Conservation (phyloP, 2,888 invertebrate genomes). For the Drosophila falleni region DNA sequence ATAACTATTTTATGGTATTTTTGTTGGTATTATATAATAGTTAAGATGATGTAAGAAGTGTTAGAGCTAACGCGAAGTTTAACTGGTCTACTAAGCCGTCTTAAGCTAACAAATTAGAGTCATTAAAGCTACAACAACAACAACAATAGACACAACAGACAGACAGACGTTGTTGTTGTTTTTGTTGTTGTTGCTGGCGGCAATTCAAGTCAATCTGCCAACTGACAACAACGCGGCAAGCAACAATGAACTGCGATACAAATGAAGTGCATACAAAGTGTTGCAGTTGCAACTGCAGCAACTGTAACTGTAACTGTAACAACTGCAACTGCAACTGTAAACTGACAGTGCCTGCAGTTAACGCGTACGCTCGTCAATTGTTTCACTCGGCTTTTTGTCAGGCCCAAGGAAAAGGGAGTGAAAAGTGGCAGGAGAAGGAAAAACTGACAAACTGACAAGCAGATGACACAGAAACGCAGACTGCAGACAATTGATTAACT, state of each 20-base stretch:
- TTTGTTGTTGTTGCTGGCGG: background rate
- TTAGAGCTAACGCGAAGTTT: background rate
- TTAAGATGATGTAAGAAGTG: background rate
- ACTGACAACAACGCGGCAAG: slow-evolving; percentile 38
- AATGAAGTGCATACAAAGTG: slow-evolving; percentile 53
- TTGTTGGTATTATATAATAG: background rate
- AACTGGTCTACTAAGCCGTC: background rate
- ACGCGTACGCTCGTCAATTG: slow-evolving; percentile 29
- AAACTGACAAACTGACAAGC: slow-evolving; percentile 14
- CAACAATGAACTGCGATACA: slow-evolving; percentile 37
- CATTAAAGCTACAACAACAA: slow-evolving; percentile 2
- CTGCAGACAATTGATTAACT: slow-evolving; percentile 31
- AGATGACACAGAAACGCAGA: slow-evolving; percentile 8
- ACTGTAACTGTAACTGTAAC: slow-evolving; percentile 14
- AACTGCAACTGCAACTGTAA: slow-evolving; percentile 22
- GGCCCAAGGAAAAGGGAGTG: background rate
- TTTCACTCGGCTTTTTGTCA: slow-evolving; percentile 8
- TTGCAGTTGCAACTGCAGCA: slow-evolving; percentile 40
- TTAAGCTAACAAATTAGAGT: slow-evolving; percentile 11
- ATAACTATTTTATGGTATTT: background rate
- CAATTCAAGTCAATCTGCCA: slow-evolving; percentile 26
- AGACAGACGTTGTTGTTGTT: background rate
- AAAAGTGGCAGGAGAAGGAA: background rate
- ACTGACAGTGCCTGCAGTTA: slow-evolving; percentile 22
- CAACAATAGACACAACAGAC: background rate